Evolutionary conservation across 2,888 invertebrate genomes (phyloP).

Genomic region (Ichneumoninae sp.): DNA sequence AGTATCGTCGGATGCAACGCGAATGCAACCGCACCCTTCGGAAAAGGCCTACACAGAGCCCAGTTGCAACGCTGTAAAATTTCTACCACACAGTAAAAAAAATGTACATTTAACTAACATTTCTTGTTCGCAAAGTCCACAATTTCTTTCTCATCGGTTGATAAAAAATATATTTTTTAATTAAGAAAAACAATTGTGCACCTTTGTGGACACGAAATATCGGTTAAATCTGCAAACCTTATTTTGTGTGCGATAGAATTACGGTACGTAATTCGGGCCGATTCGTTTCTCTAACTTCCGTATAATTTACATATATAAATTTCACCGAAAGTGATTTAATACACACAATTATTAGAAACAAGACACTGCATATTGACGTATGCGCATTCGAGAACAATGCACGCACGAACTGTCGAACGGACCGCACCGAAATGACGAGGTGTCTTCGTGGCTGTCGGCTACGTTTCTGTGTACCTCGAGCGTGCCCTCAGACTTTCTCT

Average conservation of each 20-base stretch:
- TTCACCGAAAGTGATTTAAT: neutral
- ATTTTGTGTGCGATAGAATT: neutral
- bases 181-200: no score
- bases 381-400: conserved; percentile 13
- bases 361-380: neutral
- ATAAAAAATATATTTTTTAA: no score
- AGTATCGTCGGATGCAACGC: neutral
- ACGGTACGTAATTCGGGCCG: neutral
- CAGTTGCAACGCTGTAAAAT: no score
- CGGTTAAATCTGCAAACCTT: no score
- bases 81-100: no score
- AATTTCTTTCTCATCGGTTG: no score
- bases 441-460: neutral
- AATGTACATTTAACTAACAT: no score
- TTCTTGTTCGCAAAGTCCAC: no score
- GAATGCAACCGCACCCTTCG: neutral
- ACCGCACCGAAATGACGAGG: conserved; percentile 38
- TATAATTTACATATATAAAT: no score
- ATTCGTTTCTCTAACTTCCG: neutral
- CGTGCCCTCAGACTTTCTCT: conserved; percentile 59
- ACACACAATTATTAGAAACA: neutral
- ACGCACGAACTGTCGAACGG: conserved; percentile 43
- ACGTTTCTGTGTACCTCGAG: conserved; percentile 13
- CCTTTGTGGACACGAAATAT: no score
- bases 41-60: no score